Conservation (phyloP, 2,797 vertebrate species). For the Pampus argenteus region DNA sequence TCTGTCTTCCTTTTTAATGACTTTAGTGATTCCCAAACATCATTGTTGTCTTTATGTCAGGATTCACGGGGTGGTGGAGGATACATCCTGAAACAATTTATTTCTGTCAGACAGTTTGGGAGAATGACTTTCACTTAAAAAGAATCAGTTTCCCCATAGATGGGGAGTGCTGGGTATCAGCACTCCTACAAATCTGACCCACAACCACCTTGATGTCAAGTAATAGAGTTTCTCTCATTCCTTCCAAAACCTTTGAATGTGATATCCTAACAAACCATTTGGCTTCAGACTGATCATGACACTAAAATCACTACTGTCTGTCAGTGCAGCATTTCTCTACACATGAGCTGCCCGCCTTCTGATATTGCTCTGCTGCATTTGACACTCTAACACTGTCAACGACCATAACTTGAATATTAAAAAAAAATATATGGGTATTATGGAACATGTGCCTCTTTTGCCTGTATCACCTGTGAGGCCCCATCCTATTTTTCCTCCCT, state of each 20-base stretch:
- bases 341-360: not conserved
- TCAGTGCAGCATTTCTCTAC: not conserved
- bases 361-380: not conserved
- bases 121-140: conserved; percentile 7
- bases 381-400: not conserved
- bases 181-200: conserved; percentile 2
- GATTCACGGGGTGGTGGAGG: not conserved
- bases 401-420: not conserved
- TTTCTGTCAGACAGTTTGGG: not conserved
- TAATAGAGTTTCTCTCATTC: conserved; percentile 1
- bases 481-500: not conserved
- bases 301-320: not conserved
- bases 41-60: not conserved
- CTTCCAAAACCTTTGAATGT: not conserved
- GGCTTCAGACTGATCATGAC: not conserved
- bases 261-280: not conserved
- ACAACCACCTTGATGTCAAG: not conserved
- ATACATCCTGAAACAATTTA: not conserved
- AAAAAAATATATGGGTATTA: not conserved
- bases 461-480: not conserved
- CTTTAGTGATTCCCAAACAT: not conserved
- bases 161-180: not conserved
- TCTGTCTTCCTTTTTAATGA: not conserved
- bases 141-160: not conserved
- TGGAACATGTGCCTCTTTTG: not conserved